Base-by-base conservation (phyloP, 2,888 invertebrate species). In the Herminia tarsipennalis region DNA sequence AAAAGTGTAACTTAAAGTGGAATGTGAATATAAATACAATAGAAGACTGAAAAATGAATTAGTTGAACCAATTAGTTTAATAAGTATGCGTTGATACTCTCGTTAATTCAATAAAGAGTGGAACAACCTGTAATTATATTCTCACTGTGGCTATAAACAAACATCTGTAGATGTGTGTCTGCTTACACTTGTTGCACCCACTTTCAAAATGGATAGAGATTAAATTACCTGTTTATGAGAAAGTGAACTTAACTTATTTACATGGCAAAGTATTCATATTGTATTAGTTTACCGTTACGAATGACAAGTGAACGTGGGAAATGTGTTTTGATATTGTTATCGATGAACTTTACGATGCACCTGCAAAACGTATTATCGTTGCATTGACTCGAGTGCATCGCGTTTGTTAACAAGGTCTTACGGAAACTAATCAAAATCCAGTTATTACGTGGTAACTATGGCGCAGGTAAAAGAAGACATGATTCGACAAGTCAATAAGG, bases 271-370 rank as follows among this genome's bases (percentile, higher is more conserved):
- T 68, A 74, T 73, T 69, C 58, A 66, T 73, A 70, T 77, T 77
- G 78, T 77, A 73, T 70, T 67, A 65, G 72, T 83, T 79, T 86
- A 88, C 88, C 86, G 88, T 88, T 88, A 86, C 64, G 52, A 66
- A 66, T 69, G 69, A 66, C 63, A 68, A 60, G 63, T 73, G 56
- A 73, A 76, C 81, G 78, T 80, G 83, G 71, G 80, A 86, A 81
- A 77, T 77, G 69, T 73, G 70, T 76, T 74, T 67, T 77, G 71
- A 80, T 80, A 77, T 77, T 75, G 68, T 66, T 76, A 69, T 65
- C 55, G 44, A 73, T 75, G 75, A 80, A 78, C 82, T 81, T 85
- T 86, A 81, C 69, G 76, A 87, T 88, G 89, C 89, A 90, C 88
- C 89, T 88, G 89, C 88, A 80, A 65, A 78, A 78, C 79, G 73